These are phyloP conservation scores for Therioaphis trifolii DNA, from an alignment of 2,888 invertebrate species.

Conservation along the genomic window DNA sequence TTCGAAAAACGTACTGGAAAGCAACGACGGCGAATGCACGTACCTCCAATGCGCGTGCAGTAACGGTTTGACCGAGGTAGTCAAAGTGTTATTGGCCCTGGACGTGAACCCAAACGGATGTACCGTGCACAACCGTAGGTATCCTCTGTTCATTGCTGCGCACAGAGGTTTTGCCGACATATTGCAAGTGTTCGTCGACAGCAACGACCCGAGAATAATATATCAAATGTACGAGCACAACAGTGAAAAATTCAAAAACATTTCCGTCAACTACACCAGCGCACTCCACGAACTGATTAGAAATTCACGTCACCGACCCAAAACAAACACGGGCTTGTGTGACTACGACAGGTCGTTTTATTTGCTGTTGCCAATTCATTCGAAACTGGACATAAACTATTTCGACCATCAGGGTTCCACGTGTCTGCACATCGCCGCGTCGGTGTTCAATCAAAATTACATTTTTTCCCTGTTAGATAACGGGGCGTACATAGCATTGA, in stretches of 20 bases:
- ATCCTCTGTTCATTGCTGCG: conserved; percentile 66
- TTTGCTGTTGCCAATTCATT: conserved; percentile 71
- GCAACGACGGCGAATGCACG: conserved; percentile 71
- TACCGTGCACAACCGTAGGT: conserved; percentile 60
- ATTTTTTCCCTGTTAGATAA: conserved; percentile 75
- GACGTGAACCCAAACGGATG: conserved; percentile 66
- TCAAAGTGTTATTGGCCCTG: conserved; percentile 67
- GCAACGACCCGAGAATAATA: too few relatives aligned
- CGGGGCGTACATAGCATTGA: conserved; percentile 80
- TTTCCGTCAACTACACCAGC: conserved; percentile 69
- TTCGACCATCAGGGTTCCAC: conserved; percentile 76
- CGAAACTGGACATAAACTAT: conserved; percentile 74
- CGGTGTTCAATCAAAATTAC: conserved; percentile 76
- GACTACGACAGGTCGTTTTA: conserved; percentile 75
- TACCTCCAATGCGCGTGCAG: conserved; percentile 76
- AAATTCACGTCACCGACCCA: conserved; percentile 65
- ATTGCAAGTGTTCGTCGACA: conserved; percentile 69
- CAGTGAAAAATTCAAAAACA: conserved; percentile 67
- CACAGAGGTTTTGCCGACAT: conserved; percentile 65
- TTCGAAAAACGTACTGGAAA: conserved; percentile 67
- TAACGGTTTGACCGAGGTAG: conserved; percentile 71
- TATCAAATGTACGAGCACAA: too few relatives aligned
- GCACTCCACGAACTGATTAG: conserved; percentile 73
- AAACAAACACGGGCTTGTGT: conserved; percentile 68
- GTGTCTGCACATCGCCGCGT: conserved; percentile 80